Evolutionary conservation across 2,797 vertebrate species (phyloP).

Genomic region (Catharus ustulatus): DNA sequence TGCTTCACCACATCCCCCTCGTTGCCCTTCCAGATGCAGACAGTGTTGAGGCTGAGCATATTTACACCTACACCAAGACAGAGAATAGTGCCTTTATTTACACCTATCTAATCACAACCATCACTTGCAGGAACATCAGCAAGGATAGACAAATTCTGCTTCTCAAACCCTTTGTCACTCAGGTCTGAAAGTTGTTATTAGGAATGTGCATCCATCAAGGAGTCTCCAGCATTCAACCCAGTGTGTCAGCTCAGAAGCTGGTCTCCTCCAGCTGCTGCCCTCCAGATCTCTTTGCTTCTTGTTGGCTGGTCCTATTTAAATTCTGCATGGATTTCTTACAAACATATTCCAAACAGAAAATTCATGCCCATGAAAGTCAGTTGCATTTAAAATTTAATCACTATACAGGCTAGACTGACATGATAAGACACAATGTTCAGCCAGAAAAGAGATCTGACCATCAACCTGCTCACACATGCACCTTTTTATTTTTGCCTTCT

Average conservation of each 20-base stretch:
- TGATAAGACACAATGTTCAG: not conserved
- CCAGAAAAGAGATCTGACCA: not conserved
- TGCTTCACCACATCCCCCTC: not conserved
- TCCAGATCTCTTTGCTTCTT: not conserved
- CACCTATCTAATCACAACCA: not conserved
- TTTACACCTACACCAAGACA: not conserved
- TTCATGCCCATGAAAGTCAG: not conserved
- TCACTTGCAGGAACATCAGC: not conserved
- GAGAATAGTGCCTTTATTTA: not conserved
- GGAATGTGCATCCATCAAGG: not conserved
- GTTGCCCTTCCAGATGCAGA: not conserved
- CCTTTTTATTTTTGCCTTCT: not conserved
- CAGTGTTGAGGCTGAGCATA: rapidly evolving
- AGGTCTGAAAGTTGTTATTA: not conserved
- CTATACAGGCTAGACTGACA: too few species aligned
- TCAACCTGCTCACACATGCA: not conserved
- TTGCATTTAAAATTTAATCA: not conserved
- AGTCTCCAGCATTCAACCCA: not conserved
- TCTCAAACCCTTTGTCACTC: not conserved
- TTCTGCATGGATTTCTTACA: not conserved
- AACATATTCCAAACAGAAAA: not conserved
- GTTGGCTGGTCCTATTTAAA: not conserved
- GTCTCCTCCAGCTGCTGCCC: not conserved
- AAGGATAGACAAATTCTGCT: not conserved
- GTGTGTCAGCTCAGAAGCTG: not conserved